Evolutionary conservation across 2,797 vertebrate species (phyloP), one percentile per base, ranked within the genome.

Genomic region (Taenioides sp.): DNA sequence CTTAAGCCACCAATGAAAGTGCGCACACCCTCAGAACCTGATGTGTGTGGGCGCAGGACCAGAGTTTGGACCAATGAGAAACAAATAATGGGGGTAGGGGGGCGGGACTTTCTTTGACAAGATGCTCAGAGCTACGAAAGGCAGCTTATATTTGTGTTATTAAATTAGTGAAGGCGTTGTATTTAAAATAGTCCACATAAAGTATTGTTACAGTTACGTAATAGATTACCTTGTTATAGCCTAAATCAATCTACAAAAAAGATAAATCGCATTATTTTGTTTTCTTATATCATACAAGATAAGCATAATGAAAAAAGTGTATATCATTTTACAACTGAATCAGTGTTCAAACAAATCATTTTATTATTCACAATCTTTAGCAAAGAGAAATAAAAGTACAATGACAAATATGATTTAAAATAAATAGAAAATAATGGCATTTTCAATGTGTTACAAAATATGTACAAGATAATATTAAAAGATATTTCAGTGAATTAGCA

Each of bases 381-480:
- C 69, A 80, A 75, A 72, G 75, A 71, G 76, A 82, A 82, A 89
- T 90, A 92, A 92, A 82, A 81, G 73, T 87, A 89, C 86, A 87
- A 88, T 79, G 86, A 87, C 55, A 74, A 76, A 84, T 82, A 89
- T 86, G 84, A 85, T 86, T 87, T 82, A 92, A 87, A 89, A 90
- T 90, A 90, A 90, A 90, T 90, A 91, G 74, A 89, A 90, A 91
- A 91, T 87, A 83, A 91, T 89, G 85, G 77, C 78, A 89, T 89
- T 90, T 89, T 88, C 86, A 91, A 91, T 91, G 88, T 85, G 78
- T 92, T 94, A 93, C 81, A 94, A 93, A 94, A 93, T 92, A 92
- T 91, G 88, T 88, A 87, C 87, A 92, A 90, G 91, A 92, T 92
- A 90, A 80, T 89, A 89, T 88, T 87, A 89, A 92, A 88, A 84